Conservation (phyloP, 2,888 invertebrate genomes). For the Chrysolina americana region DNA sequence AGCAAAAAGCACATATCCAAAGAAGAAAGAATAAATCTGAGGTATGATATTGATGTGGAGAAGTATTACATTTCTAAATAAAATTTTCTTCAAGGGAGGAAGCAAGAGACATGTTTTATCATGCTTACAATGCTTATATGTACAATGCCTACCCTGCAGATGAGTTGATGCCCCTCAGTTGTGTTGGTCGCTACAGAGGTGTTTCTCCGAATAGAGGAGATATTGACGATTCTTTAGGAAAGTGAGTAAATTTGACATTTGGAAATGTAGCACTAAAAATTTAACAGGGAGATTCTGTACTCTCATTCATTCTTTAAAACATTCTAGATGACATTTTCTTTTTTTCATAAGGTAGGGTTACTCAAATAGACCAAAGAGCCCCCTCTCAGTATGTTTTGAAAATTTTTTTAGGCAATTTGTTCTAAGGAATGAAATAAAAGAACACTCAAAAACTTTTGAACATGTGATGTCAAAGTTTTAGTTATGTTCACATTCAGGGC, state of each 20-base stretch:
- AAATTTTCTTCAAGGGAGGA: slow-evolving; percentile 79
- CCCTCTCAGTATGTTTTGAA: no score
- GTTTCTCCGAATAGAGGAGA: slow-evolving; percentile 93
- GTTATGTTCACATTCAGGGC: no score
- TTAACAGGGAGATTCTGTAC: not conserved
- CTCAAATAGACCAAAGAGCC: not conserved
- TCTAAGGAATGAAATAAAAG: no score
- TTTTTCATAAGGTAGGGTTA: not conserved
- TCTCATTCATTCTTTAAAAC: no score
- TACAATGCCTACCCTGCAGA: slow-evolving; percentile 98
- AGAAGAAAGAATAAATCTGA: slow-evolving; percentile 50
- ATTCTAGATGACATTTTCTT: no score
- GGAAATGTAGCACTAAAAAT: not conserved
- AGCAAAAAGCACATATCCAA: slow-evolving; percentile 56
- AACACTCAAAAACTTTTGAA: no score
- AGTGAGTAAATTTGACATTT: slow-evolving; percentile 77
- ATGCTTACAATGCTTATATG: slow-evolving; percentile 97
- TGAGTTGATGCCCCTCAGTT: slow-evolving; percentile 97
- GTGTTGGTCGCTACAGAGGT: slow-evolving; percentile 92
- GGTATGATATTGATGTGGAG: not conserved
- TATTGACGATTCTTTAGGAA: slow-evolving; percentile 96
- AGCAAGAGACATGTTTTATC: slow-evolving; percentile 95
- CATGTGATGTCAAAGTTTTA: no score
- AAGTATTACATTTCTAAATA: not conserved
- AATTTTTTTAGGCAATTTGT: not conserved